Conservation (phyloP, 2,888 invertebrate genomes). For the Tiphia femorata region DNA sequence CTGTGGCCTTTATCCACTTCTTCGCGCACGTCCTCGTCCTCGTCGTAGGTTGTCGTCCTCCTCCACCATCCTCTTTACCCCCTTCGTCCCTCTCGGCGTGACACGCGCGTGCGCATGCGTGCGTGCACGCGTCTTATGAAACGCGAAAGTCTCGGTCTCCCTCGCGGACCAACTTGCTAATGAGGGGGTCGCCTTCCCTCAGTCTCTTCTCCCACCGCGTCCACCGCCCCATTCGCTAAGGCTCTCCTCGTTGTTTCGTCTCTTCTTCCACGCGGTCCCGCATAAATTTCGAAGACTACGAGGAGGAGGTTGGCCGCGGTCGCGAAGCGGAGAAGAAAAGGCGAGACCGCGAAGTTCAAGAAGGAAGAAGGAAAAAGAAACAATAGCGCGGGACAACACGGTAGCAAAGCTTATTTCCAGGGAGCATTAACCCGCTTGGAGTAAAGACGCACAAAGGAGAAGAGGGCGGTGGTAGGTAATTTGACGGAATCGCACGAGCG, state of each 20-base stretch:
- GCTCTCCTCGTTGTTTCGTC: conserved; percentile 13
- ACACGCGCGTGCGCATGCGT: conserved; percentile 26
- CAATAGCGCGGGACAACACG: too few relatives aligned
- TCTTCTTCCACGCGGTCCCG: too few relatives aligned
- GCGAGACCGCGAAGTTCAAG: too few relatives aligned
- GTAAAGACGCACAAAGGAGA: too few relatives aligned
- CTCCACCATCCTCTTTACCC: too few relatives aligned
- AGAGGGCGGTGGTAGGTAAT: too few relatives aligned
- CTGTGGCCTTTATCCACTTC: too few relatives aligned
- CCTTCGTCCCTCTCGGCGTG: too few relatives aligned
- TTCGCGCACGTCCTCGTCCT: conserved; percentile 10
- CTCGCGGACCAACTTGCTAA: conserved; percentile 49
- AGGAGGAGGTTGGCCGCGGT: conserved; percentile 17
- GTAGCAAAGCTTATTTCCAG: too few relatives aligned
- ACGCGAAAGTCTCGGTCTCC: conserved; percentile 42
- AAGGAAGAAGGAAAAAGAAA: background rate
- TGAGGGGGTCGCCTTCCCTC: conserved; percentile 38
- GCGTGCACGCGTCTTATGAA: conserved; percentile 44
- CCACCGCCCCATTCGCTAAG: too few relatives aligned
- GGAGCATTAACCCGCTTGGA: too few relatives aligned
- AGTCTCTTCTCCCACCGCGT: background rate
- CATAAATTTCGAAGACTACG: conserved; percentile 32
- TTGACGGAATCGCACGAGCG: too few relatives aligned
- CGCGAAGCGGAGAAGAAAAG: conserved; percentile 13
- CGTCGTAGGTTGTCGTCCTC: conserved; percentile 27